These are phyloP conservation scores for Menura novaehollandiae DNA, from an alignment of 2,113 vertebrate species.

Conservation along the genomic window DNA sequence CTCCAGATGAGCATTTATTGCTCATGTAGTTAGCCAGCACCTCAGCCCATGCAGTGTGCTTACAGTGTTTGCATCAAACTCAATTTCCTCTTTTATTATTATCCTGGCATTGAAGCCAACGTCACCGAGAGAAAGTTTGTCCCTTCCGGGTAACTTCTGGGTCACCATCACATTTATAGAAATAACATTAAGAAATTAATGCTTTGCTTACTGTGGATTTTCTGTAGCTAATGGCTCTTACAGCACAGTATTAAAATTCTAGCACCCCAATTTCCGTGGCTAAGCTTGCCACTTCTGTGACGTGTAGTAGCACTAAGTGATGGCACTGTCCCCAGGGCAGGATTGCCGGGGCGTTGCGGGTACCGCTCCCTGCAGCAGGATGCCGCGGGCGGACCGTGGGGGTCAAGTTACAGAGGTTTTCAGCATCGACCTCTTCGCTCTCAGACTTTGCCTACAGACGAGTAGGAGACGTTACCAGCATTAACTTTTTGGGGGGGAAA, in stretches of 20 bases:
- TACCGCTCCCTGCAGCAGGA: fast-evolving
- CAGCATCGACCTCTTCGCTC: fast-evolving
- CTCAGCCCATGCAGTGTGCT: neutral
- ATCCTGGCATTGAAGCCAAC: neutral
- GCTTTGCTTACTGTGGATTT: neutral
- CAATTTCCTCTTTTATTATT: neutral
- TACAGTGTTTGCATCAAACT: neutral
- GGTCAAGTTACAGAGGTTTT: neutral
- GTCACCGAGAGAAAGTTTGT: neutral
- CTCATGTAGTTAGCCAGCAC: neutral
- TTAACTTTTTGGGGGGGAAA: neutral
- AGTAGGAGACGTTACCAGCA: neutral
- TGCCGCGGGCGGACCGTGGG: fast-evolving
- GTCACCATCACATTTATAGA: neutral
- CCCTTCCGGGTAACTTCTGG: neutral
- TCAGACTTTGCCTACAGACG: neutral
- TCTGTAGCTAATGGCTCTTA: neutral
- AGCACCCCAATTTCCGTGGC: neutral
- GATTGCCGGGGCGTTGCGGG: fast-evolving
- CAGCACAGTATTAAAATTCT: neutral
- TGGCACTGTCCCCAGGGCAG: neutral
- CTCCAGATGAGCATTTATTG: neutral
- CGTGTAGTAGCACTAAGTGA: too few relatives aligned
- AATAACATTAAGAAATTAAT: neutral
- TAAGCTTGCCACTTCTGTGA: neutral